Evolutionary conservation across 1,140 invertebrate genomes (phyloP), one percentile per base, ranked within the genome.

Genomic region (Lordiphosa mommai): DNA sequence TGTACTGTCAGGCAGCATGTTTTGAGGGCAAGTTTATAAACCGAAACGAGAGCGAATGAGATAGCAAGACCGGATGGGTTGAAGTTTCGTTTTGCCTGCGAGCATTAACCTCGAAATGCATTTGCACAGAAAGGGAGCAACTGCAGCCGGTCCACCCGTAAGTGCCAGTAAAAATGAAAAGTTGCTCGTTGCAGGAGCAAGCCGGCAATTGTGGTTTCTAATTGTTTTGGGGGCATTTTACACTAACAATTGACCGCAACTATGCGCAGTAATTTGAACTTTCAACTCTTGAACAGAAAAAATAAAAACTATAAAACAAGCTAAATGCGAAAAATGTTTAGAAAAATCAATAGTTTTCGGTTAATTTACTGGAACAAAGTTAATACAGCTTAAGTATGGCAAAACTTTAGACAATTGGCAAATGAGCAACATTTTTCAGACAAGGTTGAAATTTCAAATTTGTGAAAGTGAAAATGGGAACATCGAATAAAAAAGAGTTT

Each of bases 81-180:
- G 36, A 44, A 40, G 38, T 46, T 68, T 50, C 61, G 36, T 55
- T 55, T 23, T 63, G 71, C 41, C 76, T 66, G 44, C 71, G 76
- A 72, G 66, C 76, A 80, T 71, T 80, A 80, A 82, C 76, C 76
- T 74, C 67, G 68, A 69, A 82, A 63, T 80, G 76, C 76, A 80
- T 76, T 80, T 82, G 58, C 71, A 59, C 27, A 10, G 17, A 17
- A 6, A 14, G 2, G 0, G 5, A 5, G 16, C 14, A 41, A 38
- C 52, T 66, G 51, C 44, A 57, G 12, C 37, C 29, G 34, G 47
- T 8, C 40, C 46, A 47, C 27, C 55, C 30, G 61, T 44, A 61
- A 70, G 51, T 70, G 76, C 70, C 70, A 60, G 70, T 61, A 70
- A 82, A 80, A 80, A 82, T 82, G 74, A 80, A 80, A 80, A 80